Evolutionary conservation across 2,113 vertebrate genomes (phyloP), one percentile per base, ranked within the genome.

Genomic region (Zosterops pallidus): DNA sequence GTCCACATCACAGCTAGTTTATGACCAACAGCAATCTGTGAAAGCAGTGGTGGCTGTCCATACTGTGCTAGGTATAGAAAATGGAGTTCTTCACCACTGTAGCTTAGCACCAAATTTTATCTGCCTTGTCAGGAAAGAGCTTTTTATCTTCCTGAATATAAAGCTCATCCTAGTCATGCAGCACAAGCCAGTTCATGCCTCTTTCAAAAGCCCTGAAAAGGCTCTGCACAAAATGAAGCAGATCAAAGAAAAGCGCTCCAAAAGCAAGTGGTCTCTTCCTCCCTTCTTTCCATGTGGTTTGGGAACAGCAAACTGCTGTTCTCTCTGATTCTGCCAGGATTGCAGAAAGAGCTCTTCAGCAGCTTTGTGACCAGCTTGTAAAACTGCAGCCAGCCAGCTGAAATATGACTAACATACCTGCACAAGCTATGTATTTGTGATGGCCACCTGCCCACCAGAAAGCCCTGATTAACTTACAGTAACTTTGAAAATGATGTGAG

Each of bases 291-390:
- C 50, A 23, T 86, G 86, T 46, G 53, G 35, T 78, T 33, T 92
- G 31, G 46, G 83, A 72, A 67, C 83, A 90, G 91, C 35, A 71
- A 89, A 56, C 56, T 93, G 86, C 91, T 86, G 83, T 63, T 93
- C 68, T 86, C 28, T 77, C 69, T 31, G n/a, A 74, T 92, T 89
- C 62, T 94, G 71, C 71, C 86, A 94, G 89, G 75, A 78, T 2
- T 60, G 69, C 60, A 94, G 91, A 92, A 94, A 95, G 64, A 74
- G 56, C 83, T 91, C 56, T 91, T 86, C 89, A 49, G 64, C 50
- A 84, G 80, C 83, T 89, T 92, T 92, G 76, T 86, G 89, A 68
- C 35, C 39, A 19, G 39, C 60, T 95, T 78, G 71, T 78, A 81
- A 92, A 94, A 56, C 31, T 71, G 72, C 91, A 84, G 72, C 47